Conservation (phyloP, 2,888 invertebrate species). For the Liodrosophila aerea region DNA sequence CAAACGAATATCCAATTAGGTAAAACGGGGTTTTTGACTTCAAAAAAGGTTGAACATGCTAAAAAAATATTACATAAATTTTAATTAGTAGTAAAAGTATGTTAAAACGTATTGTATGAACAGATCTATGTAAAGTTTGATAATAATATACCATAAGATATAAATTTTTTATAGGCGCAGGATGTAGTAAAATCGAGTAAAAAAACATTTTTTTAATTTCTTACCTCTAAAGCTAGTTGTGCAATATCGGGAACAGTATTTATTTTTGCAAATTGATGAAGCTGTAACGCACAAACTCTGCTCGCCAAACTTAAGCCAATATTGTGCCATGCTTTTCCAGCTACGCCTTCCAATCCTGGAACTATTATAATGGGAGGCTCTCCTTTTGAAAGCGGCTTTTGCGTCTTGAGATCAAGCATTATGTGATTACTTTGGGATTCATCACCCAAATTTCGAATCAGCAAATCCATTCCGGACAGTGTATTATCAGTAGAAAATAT, state of each 20-base stretch:
- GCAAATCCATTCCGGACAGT: constrained; percentile 84
- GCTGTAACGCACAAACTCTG: constrained; percentile 73
- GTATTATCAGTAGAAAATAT: constrained; percentile 75
- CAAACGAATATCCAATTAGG: constrained; percentile 95
- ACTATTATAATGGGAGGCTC: constrained; percentile 82
- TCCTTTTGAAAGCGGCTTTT: constrained; percentile 52
- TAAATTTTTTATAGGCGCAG: too few relatives aligned
- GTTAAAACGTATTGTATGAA: too few relatives aligned
- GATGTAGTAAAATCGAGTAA: too few relatives aligned
- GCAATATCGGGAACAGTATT: constrained; percentile 69
- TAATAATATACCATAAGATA: too few relatives aligned
- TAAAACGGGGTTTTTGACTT: constrained; percentile 86
- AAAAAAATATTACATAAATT: too few relatives aligned
- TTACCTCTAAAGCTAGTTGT: constrained; percentile 73
- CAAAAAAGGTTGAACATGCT: constrained; percentile 85
- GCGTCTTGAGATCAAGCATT: constrained; percentile 84
- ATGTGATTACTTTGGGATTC: constrained; percentile 84
- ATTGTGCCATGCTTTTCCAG: constrained; percentile 81
- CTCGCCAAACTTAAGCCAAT: constrained; percentile 70
- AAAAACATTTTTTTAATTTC: too few relatives aligned
- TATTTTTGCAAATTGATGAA: constrained; percentile 70
- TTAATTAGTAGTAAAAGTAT: too few relatives aligned
- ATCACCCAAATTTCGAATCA: constrained; percentile 86
- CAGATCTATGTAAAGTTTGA: too few relatives aligned
- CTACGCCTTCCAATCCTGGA: constrained; percentile 88